Base-by-base conservation (phyloP, 2,888 invertebrate species). In the Maniola hyperantus region DNA sequence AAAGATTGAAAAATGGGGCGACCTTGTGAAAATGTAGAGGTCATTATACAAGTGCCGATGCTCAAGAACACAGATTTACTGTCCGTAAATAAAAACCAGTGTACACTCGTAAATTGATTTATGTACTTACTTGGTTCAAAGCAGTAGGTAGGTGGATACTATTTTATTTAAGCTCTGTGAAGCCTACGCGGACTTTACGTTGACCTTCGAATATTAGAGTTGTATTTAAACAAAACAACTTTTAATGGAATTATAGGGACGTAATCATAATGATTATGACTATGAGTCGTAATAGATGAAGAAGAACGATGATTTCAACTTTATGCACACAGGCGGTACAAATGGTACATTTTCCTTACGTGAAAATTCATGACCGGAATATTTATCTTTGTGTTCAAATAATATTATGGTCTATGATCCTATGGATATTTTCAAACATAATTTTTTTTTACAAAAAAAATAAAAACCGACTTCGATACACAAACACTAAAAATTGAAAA, bases 231-330 rank as follows among this genome's bases (percentile, higher is more conserved):
- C 46, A 26, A 46, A 11, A 46, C 13, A 26, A 13, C 11, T 18
- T 58, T 58, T 5, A 42, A 54, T 36, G 34, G 18, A 36, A 39
- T 55, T 36, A 18, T 36, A 15, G 18, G 10, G 5, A 15, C 34
- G 15, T 36, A 36, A 54, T 74, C 75, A 57, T 10, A 8, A 42
- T 10, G 10, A 48, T 59, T 64, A 63, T n/a, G 68, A 55, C 64
- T 76, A 76, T 74, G 75, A 79, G 79, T 80, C 82, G 84, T 87
- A 87, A 88, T 87, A 88, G 89, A 89, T 83, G 89, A 88, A 87
- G 88, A 88, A 82, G 87, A 82, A 88, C 83, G 83, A 84, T 83
- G 78, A 75, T 85, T 84, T 84, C 84, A n/a, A n/a, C n/a, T n/a
- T n/a, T n/a, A n/a, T 85, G 82, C 88, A 89, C 88, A 42, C 7